phyloP scores from a whole-genome alignment of 2,797 vertebrate species.

The Gallinago nigripennis region DNA sequence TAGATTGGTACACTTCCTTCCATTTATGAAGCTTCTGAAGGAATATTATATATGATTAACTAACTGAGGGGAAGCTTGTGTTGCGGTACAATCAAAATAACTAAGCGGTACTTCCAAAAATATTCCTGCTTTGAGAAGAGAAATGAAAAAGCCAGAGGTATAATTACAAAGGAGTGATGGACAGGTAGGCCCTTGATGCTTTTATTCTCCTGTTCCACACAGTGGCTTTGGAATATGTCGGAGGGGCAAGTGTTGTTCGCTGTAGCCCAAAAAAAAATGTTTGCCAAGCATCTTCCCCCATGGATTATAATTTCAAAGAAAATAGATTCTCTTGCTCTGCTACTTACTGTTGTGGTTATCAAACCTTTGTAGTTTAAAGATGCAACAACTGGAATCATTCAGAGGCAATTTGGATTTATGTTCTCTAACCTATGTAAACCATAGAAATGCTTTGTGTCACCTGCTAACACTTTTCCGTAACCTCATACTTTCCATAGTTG shows the following conservation, averaged over 20 bases:
- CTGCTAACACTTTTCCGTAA: slow-evolving; percentile 45
- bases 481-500: slow-evolving; percentile 62
- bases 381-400: neutral
- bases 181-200: neutral
- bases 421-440: slow-evolving; percentile 17
- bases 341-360: neutral
- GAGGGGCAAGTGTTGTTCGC: neutral
- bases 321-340: neutral
- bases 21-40: neutral
- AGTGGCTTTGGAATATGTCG: neutral
- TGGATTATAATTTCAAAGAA: neutral
- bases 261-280: neutral
- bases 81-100: slow-evolving; percentile 15
- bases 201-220: neutral
- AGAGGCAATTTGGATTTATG: neutral
- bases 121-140: slow-evolving; percentile 9
- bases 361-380: slow-evolving; percentile 17
- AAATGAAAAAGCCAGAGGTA: neutral
- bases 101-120: slow-evolving; percentile 22
- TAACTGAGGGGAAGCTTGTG: neutral
- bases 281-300: neutral
- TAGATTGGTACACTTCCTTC: neutral
- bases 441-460: slow-evolving; percentile 54
- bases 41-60: neutral
- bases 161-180: slow-evolving; percentile 18